Conservation (phyloP, 2,113 vertebrate species). For the Ictalurus punctatus region DNA sequence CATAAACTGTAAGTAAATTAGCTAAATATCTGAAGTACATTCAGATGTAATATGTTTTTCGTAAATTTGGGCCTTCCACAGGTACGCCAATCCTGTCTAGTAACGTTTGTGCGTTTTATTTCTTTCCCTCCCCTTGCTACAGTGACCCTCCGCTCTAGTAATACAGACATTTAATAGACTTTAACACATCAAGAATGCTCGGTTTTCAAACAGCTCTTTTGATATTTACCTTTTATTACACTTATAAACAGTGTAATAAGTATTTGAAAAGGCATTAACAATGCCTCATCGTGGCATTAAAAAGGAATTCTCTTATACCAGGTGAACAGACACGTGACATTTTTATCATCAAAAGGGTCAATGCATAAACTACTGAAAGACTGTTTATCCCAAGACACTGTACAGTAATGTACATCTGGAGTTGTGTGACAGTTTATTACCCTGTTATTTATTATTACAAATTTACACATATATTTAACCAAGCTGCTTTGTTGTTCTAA, state of each 20-base stretch:
- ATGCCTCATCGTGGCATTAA: neutral
- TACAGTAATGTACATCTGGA: neutral
- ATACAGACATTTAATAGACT: neutral
- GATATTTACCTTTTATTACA: neutral
- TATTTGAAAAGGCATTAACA: neutral
- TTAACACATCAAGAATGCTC: neutral
- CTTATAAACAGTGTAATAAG: neutral
- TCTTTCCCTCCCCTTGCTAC: neutral
- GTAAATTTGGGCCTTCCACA: neutral
- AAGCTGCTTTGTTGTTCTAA: conserved; percentile 26
- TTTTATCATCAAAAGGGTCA: conserved; percentile 36
- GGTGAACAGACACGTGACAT: neutral
- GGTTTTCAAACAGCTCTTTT: neutral
- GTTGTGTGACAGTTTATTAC: neutral
- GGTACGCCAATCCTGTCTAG: neutral
- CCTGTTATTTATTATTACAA: conserved; percentile 23
- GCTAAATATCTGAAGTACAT: neutral
- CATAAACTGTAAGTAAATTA: neutral
- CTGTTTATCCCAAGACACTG: neutral
- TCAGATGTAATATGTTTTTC: neutral
- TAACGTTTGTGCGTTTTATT: neutral
- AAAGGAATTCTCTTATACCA: neutral
- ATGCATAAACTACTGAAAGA: conserved; percentile 25
- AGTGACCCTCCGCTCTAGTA: neutral
- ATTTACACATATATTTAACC: neutral